Conservation (phyloP, 2,888 invertebrate species). For the Trissolcus japonicus region DNA sequence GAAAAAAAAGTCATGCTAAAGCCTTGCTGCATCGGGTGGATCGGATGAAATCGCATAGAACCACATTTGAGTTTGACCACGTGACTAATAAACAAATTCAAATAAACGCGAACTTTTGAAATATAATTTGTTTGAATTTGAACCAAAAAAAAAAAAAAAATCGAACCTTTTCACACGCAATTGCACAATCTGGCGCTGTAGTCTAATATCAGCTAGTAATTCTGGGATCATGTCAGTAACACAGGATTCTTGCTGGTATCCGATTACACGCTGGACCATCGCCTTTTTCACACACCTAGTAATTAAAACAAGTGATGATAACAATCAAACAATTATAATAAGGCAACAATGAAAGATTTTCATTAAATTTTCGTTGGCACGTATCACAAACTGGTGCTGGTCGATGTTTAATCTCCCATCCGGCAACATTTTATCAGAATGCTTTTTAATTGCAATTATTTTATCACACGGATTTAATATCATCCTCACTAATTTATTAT, state of each 20-base stretch:
- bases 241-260: constrained; percentile 94
- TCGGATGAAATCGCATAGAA: constrained; percentile 6
- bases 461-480: background rate
- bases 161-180: constrained; percentile 46
- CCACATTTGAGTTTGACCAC: constrained; percentile 64
- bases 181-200: constrained; percentile 73
- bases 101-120: background rate
- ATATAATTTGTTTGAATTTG: constrained; percentile 1
- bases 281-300: constrained; percentile 70
- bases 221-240: constrained; percentile 85
- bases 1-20: constrained; percentile 11
- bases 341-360: constrained; percentile 38
- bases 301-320: constrained; percentile 26
- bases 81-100: constrained; percentile 71
- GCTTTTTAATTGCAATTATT: constrained; percentile 42
- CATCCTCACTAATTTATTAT: background rate
- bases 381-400: constrained; percentile 75
- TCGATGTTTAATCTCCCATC: constrained; percentile 52
- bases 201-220: constrained; percentile 99
- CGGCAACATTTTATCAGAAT: constrained; percentile 36
- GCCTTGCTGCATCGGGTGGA: constrained; percentile 19
- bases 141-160: background rate
- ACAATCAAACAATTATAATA: constrained; percentile 8
- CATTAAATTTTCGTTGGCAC: constrained; percentile 62
- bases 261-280: constrained; percentile 77